Base-by-base conservation (phyloP, 2,797 vertebrate genomes). In the Smutsia temminckii region DNA sequence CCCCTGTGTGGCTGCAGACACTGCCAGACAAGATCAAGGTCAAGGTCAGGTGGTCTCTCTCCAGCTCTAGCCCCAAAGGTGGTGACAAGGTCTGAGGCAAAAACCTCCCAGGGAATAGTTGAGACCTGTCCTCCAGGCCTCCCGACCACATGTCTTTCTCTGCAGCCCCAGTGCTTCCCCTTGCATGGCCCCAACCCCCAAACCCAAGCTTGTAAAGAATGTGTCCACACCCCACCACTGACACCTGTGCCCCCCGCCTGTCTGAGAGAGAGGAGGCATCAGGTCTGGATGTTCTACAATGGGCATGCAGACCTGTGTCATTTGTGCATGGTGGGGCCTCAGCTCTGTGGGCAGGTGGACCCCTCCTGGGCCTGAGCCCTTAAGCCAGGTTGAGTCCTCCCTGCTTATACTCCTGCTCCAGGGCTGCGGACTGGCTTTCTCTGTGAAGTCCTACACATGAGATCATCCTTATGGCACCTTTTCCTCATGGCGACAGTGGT, bases 211-310 rank as follows among this genome's bases (percentile, higher is more conserved):
- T 34, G 3, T 51, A 53, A 75, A 34, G 42, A 88, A 25, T 9
- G 34, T 21, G 27, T 23, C 13, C n/a, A 20, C 42, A 10, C 7
- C 25, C 34, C 11, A 64, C 6, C 18, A 9, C 12, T 89, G 59
- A 23, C 11, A 40, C 46, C 46, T 17, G 5, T 40, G 20, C 27
- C 27, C 46, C 14, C 7, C 27, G 32, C 0, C 0, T 3, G 25
- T 23, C 59, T 32, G 25, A 49, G n/a, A 53, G 25, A 49, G n/a
- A 53, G n/a, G 86, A 77, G 23, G 1, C 46, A 51, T 46, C n/a
- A 0, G 0, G 12, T 64, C 59, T 77, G 46, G 53, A 40, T 2
- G 18, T 25, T 40, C 17, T 37, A 77, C 21, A 46, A 40, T 8
- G 12, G 46, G 46, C 55, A 61, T 3, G 20, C 55, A 61, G 69